Evolutionary conservation across 2,888 invertebrate species (phyloP).

Genomic region (Stenodema calcarata): DNA sequence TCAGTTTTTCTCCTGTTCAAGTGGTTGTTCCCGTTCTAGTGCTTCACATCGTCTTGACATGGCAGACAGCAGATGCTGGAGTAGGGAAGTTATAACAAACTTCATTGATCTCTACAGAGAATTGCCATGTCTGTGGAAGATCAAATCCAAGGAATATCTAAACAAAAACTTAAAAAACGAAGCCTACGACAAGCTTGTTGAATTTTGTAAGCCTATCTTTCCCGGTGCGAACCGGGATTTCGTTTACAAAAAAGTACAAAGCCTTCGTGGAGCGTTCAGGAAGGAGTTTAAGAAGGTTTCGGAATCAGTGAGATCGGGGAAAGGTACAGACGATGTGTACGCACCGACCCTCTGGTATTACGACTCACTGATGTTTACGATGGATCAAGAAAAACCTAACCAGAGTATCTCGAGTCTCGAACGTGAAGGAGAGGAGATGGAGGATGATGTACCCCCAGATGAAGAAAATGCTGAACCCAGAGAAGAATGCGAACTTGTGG

Average conservation of each 20-base stretch:
- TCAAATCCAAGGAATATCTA: not conserved
- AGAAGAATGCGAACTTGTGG: not conserved
- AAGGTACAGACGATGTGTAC: too few relatives aligned
- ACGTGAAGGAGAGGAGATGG: not conserved
- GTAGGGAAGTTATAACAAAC: too few relatives aligned
- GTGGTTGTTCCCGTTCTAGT: too few relatives aligned
- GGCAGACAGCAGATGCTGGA: too few relatives aligned
- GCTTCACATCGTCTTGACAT: too few relatives aligned
- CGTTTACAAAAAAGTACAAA: slow-evolving; percentile 15
- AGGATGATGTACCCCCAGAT: not conserved
- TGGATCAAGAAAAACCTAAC: slow-evolving; percentile 3
- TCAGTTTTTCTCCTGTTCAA: too few relatives aligned
- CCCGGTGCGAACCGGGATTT: not conserved
- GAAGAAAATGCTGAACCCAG: not conserved
- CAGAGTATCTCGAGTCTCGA: not conserved
- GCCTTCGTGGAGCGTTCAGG: slow-evolving; percentile 18
- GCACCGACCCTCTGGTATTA: slow-evolving; percentile 5
- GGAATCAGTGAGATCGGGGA: not conserved
- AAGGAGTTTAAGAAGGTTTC: slow-evolving; percentile 28
- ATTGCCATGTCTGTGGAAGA: too few relatives aligned
- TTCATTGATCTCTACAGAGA: too few relatives aligned
- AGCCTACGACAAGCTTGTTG: not conserved
- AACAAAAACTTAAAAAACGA: slow-evolving; percentile 39
- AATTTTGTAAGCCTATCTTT: slow-evolving; percentile 16
- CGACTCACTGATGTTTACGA: not conserved